Evolutionary conservation across 2,797 vertebrate species (phyloP).

Genomic region (Setipinna tenuifilis): DNA sequence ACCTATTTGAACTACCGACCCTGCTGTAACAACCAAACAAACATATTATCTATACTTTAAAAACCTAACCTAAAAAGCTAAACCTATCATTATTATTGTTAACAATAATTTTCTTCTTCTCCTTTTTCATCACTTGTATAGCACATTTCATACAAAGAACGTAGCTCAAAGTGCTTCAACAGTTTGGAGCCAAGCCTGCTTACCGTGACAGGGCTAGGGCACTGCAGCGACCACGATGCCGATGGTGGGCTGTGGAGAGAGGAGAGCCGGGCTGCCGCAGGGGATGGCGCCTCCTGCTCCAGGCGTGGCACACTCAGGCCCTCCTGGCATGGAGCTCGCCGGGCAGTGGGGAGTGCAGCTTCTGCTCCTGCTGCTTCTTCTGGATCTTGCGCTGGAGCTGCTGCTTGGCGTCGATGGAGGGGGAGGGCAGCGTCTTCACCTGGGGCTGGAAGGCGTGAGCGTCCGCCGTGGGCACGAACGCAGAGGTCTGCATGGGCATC

Average conservation of each 20-base stretch:
- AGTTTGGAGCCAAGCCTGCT: conserved; percentile 45
- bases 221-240: conserved; percentile 92
- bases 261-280: conserved; percentile 85
- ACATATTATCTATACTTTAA: too few species aligned
- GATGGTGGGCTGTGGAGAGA: conserved; percentile 91
- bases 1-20: too few species aligned
- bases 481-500: conserved; percentile 84
- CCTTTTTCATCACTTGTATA: too few species aligned
- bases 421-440: conserved; percentile 86
- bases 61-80: too few species aligned
- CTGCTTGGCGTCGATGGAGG: conserved; percentile 93
- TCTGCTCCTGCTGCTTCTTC: conserved; percentile 98
- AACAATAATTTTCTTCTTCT: too few species aligned
- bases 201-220: conserved; percentile 94
- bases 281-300: conserved; percentile 72
- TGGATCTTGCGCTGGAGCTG: conserved; percentile 99
- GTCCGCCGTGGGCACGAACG: conserved; percentile 90
- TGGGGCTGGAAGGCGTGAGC: conserved; percentile 93
- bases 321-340: conserved; percentile 83
- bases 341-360: conserved; percentile 89
- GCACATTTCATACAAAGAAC: too few species aligned
- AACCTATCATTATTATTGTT: too few species aligned
- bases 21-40: too few species aligned
- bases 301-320: conserved; percentile 72
- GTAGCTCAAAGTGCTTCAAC: too few species aligned